Base-by-base conservation (phyloP, 1,140 invertebrate species). In the Rhagoletis zephyria region DNA sequence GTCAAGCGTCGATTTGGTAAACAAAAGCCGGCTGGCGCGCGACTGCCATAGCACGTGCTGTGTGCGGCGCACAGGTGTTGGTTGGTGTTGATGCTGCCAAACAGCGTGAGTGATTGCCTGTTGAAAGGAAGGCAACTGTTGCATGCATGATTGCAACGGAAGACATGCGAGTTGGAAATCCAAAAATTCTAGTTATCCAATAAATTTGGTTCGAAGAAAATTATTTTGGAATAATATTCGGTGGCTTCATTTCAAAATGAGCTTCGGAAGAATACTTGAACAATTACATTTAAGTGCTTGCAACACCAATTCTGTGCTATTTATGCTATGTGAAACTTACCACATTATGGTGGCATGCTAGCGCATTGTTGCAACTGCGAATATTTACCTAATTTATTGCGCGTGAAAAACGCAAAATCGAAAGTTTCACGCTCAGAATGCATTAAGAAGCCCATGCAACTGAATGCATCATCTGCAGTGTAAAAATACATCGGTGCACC, bases 61-160 rank as follows among this genome's bases (percentile, higher is more conserved):
- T 16, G 45, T 81, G 61, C 12, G 48, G 14, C 48, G 45, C 48
- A 51, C 74, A 81, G 74, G 48, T 81, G 74, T 30, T 14, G 4
- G 16, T 45, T 3, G 48, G 4, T 56, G 74, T 4, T 9, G n/a
- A 48, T 51, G 40, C 6, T 42, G 67, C 4, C 1, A 12, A 70
- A 45, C 4, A 14, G 64, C 30, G 64, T n/a, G 45, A 10, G 70
- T 51, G 14, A 19, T 19, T 56, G 64, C 64, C 10, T 19, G 6
- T 30, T 9, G 40, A 19, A 6, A 67, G 10, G 40, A 40, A 19
- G 64, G 64, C 74, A 81, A 81, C 74, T 74, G 67, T 74, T 74
- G 67, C 67, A 74, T 45, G 67, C 1, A n/a, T n/a, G n/a, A n/a
- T n/a, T n/a, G n/a, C n/a, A n/a, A n/a, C n/a, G n/a, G n/a, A n/a